These are phyloP conservation scores for Leptopilina syphax DNA, from an alignment of 2,888 invertebrate species.

Conservation along the genomic window DNA sequence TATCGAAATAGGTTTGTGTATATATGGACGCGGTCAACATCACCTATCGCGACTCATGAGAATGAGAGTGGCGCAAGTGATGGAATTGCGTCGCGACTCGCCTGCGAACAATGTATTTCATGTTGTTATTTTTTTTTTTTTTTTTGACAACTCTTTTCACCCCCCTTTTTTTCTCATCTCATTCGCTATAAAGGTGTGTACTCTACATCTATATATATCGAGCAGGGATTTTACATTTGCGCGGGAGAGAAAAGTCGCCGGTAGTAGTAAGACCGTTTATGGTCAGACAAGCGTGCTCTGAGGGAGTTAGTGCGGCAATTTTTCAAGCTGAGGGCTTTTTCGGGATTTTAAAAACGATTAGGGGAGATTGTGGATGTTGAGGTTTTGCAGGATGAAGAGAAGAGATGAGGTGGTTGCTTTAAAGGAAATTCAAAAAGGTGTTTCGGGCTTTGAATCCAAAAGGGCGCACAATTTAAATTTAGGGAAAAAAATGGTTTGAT, in stretches of 20 bases:
- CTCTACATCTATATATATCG: neutral
- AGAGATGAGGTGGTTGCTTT: conserved; percentile 25
- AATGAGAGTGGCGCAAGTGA: conserved; percentile 40
- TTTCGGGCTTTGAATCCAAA: neutral
- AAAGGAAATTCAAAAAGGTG: conserved; percentile 11
- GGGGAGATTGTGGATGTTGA: conserved; percentile 34
- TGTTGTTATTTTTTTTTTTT: conserved; percentile 11
- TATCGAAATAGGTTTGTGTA: neutral
- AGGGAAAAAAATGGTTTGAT: conserved; percentile 3
- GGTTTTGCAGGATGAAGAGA: conserved; percentile 12
- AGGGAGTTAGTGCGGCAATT: conserved; percentile 33
- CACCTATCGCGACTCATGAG: conserved; percentile 42
- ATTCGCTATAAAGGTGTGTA: no score
- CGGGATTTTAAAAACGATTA: conserved; percentile 35
- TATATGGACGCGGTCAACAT: conserved; percentile 29
- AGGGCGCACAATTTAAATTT: conserved; percentile 8
- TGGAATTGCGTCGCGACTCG: conserved; percentile 46
- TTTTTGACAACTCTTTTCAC: neutral
- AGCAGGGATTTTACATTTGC: conserved; percentile 37
- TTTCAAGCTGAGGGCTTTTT: conserved; percentile 36
- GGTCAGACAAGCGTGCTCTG: conserved; percentile 34
- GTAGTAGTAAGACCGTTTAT: conserved; percentile 40
- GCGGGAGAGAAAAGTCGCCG: conserved; percentile 35
- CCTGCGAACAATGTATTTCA: conserved; percentile 30
- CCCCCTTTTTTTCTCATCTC: no score